Evolutionary conservation across 1,140 invertebrate species (phyloP).

Genomic region (Hylaeus anthracinus): DNA sequence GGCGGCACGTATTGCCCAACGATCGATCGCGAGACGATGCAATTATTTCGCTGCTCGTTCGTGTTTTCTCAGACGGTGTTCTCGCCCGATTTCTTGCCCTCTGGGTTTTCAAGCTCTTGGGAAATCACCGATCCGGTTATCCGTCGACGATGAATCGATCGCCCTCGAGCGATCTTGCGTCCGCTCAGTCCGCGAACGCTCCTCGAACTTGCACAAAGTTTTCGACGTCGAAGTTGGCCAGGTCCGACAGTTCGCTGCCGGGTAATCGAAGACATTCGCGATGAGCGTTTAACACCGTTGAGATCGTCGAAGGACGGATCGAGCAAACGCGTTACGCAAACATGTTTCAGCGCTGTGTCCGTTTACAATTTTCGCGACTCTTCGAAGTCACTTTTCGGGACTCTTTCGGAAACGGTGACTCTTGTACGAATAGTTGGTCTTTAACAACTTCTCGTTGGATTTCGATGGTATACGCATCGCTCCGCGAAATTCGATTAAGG

Average conservation of each 20-base stretch:
- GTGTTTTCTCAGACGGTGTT: slow-evolving; percentile 38
- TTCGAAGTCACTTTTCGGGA: too few species aligned
- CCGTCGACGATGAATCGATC: neutral
- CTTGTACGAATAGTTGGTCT: too few species aligned
- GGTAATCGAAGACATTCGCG: neutral
- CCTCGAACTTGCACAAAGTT: too few species aligned
- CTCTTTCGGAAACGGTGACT: too few species aligned
- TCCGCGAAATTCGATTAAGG: neutral
- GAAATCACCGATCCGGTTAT: slow-evolving; percentile 39
- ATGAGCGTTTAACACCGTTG: neutral
- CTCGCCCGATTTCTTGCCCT: slow-evolving; percentile 30
- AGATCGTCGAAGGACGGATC: neutral
- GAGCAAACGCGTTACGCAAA: neutral
- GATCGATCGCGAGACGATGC: slow-evolving; percentile 36
- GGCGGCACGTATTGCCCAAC: slow-evolving; percentile 40
- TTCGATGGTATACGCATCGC: neutral
- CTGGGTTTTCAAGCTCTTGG: slow-evolving; percentile 33
- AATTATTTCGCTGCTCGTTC: slow-evolving; percentile 35
- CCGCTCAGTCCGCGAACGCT: neutral
- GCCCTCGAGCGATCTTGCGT: neutral
- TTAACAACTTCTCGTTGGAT: too few species aligned
- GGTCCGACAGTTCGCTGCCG: neutral
- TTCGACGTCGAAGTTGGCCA: too few species aligned
- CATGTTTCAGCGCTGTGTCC: neutral
- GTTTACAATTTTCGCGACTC: neutral